Percentiles rank a stretch among this genome's conserved stretches.
These are phyloP conservation scores for Danio jaintianensis DNA, from an alignment of 2,797 vertebrate genomes.

Conservation along the genomic window DNA sequence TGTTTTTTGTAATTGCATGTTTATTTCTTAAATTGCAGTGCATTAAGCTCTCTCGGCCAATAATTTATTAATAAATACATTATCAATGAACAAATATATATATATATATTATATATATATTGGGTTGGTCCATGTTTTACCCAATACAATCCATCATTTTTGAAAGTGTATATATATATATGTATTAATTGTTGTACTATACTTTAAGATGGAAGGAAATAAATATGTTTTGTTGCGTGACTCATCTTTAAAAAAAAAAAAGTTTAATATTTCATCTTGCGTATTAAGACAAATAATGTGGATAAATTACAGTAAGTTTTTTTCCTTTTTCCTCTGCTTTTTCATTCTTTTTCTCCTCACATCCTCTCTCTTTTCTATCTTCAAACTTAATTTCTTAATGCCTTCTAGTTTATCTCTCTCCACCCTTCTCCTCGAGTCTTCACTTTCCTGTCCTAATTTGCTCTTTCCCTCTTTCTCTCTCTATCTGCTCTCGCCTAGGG, in stretches of 20 bases:
- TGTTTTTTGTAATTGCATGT: too few species aligned
- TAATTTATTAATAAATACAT: too few species aligned
- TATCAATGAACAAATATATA: too few species aligned
- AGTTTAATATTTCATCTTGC: background rate
- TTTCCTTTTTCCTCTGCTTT: background rate
- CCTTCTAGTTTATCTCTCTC: constrained; percentile 1
- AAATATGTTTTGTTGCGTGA: background rate
- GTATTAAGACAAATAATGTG: background rate
- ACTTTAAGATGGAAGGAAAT: background rate
- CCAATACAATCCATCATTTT: too few species aligned
- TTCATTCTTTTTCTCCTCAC: background rate
- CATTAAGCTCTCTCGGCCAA: too few species aligned
- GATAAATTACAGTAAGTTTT: background rate
- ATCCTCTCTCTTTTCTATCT: background rate
- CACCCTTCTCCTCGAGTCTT: background rate
- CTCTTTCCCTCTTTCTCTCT: constrained; percentile 5
- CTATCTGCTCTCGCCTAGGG: background rate
- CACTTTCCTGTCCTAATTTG: background rate
- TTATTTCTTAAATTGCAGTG: too few species aligned
- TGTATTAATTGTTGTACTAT: too few species aligned
- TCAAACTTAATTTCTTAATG: background rate
- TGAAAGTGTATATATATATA: too few species aligned
- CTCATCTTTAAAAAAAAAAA: background rate
- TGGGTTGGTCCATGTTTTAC: too few species aligned
- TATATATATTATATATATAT: too few species aligned